A percentile compares a stretch with the other conserved stretches of the same genome.
phyloP scores from a whole-genome alignment of 2,113 vertebrate species.

The Chrysochloris asiatica region DNA sequence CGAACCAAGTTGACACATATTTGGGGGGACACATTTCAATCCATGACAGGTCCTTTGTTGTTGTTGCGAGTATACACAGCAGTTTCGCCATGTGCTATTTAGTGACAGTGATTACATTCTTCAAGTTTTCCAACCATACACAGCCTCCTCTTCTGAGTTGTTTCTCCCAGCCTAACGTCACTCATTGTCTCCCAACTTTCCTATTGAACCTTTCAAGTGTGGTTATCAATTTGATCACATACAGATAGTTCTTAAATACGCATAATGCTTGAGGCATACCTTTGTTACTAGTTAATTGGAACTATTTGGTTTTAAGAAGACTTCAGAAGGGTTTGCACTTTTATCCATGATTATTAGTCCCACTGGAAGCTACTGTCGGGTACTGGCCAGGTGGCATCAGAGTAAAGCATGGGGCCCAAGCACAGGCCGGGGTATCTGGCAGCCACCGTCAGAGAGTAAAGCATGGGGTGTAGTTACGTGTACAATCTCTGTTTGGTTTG shows the following conservation, averaged over 20 bases:
- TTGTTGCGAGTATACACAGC: not conserved
- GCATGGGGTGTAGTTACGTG: not conserved
- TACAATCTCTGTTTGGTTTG: constrained; percentile 19
- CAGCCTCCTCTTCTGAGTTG: not conserved
- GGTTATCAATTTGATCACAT: not conserved
- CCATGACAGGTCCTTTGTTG: too few species aligned
- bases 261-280: not conserved
- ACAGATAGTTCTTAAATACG: not conserved
- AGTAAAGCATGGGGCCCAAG: not conserved
- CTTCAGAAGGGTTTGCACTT: not conserved
- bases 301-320: too few species aligned
- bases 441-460: not conserved
- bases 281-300: too few species aligned
- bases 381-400: too few species aligned
- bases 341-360: not conserved
- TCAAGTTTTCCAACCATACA: too few species aligned
- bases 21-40: too few species aligned
- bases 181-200: too few species aligned
- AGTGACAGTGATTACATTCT: not conserved
- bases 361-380: not conserved
- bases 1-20: too few species aligned
- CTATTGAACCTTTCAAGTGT: too few species aligned
- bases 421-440: not conserved
- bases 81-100: not conserved
- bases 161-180: too few species aligned